Evolutionary conservation across 23 tunicate species (phyloP), one percentile per base, ranked within the genome.

Genomic region (Oikopleura dioica): DNA sequence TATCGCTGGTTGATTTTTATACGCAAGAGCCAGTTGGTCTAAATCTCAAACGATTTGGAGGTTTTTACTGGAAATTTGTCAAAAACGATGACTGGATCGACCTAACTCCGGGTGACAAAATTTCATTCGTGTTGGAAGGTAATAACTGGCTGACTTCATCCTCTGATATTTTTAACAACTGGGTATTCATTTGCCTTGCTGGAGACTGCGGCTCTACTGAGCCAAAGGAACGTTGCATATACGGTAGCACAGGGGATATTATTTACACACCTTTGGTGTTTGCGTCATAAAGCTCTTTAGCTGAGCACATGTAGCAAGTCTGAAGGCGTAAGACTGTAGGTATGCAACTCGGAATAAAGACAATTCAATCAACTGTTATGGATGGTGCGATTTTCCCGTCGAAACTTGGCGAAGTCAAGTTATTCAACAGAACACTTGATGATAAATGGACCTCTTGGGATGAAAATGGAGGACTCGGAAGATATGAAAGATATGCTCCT

Each of bases 41-140:
- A 2, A 63, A 28, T 63, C 72, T 63, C 33, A 2, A 63, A 2
- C 72, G 72, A 31, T 63, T 16, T 63, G 72, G 72, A 16, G 72
- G 55, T 21, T 63, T 63, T 63, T 63, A 63, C 26, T 63, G 72
- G 72, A 63, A 63, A 63, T 63, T 21, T 63, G 33, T 63, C 33
- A 31, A 12, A 2, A 63, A 63, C 33, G 33, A 63, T 16, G 55
- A 63, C 4, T 28, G 29, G 72, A 31, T 31, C 4, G 33, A 23
- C 33, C 33, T 63, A 21, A 63, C 16, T 16, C 72, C 72, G 29
- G 72, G 72, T 63, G 72, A 63, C 29, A 63, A 2, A 2, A 21
- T 63, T 16, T 2, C 29, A 24, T 63, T 21, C 33, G 26, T 2
- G 29, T 63, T 63, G 33, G 33, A 12, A 2, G 72, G 72, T 63